These are phyloP conservation scores for Dicentrarchus labrax DNA, from an alignment of 2,113 vertebrate genomes.

Conservation along the genomic window DNA sequence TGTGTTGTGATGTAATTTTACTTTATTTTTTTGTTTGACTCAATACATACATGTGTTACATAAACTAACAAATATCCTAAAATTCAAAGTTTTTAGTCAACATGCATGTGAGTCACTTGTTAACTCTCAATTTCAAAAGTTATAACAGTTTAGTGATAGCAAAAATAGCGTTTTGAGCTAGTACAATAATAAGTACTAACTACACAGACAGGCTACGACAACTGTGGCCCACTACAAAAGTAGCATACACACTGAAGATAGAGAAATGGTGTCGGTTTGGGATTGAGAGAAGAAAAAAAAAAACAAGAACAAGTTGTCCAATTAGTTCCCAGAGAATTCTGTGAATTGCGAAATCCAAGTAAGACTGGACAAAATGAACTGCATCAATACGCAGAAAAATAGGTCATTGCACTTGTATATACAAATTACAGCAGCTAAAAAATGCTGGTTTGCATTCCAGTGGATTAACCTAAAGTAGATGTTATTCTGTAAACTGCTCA, in stretches of 20 bases:
- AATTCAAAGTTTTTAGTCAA: not conserved
- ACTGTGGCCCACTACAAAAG: not conserved
- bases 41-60: too few relatives aligned
- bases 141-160: not conserved
- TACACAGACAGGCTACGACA: not conserved
- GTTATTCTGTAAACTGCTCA: not conserved
- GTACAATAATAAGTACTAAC: too few relatives aligned
- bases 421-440: not conserved
- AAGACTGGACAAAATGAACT: not conserved
- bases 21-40: too few relatives aligned
- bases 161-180: not conserved
- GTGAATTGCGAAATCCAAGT: constrained; percentile 7
- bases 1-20: too few relatives aligned
- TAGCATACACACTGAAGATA: not conserved
- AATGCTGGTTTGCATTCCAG: not conserved
- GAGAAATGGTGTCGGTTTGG: not conserved
- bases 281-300: not conserved
- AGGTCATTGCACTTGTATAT: not conserved
- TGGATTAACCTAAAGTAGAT: not conserved
- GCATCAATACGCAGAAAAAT: constrained; percentile 2
- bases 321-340: not conserved
- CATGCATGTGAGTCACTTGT: not conserved
- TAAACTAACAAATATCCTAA: too few relatives aligned
- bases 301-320: not conserved
- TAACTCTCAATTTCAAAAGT: not conserved